Conservation (phyloP, 2,888 invertebrate genomes). For the Dolichomitus sp. region DNA sequence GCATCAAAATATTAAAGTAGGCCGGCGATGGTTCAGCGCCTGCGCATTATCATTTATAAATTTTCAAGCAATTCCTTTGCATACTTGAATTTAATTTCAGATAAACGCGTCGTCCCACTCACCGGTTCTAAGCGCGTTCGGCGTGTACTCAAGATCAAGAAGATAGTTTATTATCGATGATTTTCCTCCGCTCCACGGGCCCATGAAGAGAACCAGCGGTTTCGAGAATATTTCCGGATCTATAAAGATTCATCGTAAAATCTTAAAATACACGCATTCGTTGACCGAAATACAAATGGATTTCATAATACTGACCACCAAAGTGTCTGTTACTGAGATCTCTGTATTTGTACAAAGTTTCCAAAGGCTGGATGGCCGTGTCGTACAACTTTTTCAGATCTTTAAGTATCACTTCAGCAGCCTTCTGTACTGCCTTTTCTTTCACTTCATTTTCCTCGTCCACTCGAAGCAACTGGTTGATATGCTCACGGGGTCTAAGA, state of each 20-base stretch:
- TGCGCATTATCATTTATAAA: slow-evolving; percentile 81
- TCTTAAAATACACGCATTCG: background rate
- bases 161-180: slow-evolving; percentile 97
- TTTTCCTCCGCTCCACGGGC: slow-evolving; percentile 98
- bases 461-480: slow-evolving; percentile 92
- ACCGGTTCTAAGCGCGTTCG: slow-evolving; percentile 95
- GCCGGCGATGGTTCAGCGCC: slow-evolving; percentile 98
- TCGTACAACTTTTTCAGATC: slow-evolving; percentile 96
- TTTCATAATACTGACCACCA: slow-evolving; percentile 87
- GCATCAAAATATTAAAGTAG: slow-evolving; percentile 96
- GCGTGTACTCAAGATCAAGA: slow-evolving; percentile 94
- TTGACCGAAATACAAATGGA: background rate
- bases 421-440: slow-evolving; percentile 91
- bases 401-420: slow-evolving; percentile 92
- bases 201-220: slow-evolving; percentile 97
- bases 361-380: slow-evolving; percentile 95
- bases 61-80: background rate
- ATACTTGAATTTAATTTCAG: background rate
- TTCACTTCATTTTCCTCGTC: slow-evolving; percentile 92
- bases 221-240: slow-evolving; percentile 98
- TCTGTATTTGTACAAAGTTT: slow-evolving; percentile 96
- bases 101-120: slow-evolving; percentile 69
- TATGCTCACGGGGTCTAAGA: slow-evolving; percentile 92
- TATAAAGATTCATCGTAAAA: slow-evolving; percentile 71
- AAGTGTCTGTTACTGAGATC: slow-evolving; percentile 97